Conservation (phyloP, 2,888 invertebrate species). For the Cylindroiulus punctatus region DNA sequence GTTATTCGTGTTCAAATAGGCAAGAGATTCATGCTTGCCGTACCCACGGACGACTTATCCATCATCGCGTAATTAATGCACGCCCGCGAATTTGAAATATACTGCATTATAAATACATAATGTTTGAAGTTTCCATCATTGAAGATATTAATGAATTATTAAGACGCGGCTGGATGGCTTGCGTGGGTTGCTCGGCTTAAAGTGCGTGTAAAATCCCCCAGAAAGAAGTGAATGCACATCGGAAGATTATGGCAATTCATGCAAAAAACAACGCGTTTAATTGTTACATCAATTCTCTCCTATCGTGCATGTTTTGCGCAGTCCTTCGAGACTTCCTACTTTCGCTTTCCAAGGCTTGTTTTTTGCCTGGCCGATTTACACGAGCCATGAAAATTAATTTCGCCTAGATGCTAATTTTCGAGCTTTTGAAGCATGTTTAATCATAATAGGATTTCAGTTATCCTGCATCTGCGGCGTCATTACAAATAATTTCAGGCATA, state of each 20-base stretch:
- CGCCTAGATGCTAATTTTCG: conserved; percentile 21
- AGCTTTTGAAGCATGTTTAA: not conserved
- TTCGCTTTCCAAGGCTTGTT: not conserved
- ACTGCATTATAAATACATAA: conserved; percentile 12
- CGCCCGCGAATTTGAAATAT: not conserved
- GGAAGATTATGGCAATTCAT: conserved; percentile 36
- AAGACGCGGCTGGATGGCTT: not conserved
- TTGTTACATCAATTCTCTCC: conserved; percentile 37
- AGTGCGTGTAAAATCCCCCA: not conserved
- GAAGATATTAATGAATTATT: conserved; percentile 12
- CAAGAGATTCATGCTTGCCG: not conserved
- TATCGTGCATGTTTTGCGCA: not conserved
- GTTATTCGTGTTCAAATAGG: not conserved
- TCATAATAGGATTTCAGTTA: conserved; percentile 39
- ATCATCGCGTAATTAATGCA: not conserved
- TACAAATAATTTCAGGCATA: not conserved
- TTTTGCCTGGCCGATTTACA: not conserved
- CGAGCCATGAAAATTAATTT: conserved; percentile 40
- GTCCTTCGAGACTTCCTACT: conserved; percentile 1
- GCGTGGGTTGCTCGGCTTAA: not conserved
- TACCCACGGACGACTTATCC: not conserved
- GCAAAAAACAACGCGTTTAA: conserved; percentile 36
- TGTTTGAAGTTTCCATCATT: not conserved
- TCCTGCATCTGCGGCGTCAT: conserved; percentile 10
- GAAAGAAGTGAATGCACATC: not conserved